Base-by-base conservation (phyloP, 2,888 invertebrate species). In the Gari tellinella region DNA sequence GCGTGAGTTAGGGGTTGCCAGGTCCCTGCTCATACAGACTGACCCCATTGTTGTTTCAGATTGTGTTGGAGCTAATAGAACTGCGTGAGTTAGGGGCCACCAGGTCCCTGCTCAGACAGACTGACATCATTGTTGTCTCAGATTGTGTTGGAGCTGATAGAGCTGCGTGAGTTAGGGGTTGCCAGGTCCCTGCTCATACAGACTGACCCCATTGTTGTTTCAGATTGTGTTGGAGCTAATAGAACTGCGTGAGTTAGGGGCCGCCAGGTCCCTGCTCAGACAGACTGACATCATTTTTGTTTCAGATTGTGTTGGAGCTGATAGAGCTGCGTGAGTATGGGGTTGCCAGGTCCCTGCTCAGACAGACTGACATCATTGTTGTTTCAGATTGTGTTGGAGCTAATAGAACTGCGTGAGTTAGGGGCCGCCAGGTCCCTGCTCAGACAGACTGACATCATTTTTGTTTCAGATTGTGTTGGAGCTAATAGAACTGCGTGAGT, bases 91-190 rank as follows among this genome's bases (percentile, higher is more conserved):
- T 99, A 79, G 99, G 99, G 43, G 99, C 99, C 3, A 99, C 99
- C 12, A 94, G 99, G 82, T 97, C 99, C 0, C 93, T 99, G 79
- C 93, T 99, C 37, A 94, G 99, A 15, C 98, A 99, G 93, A 98
- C 99, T 7, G 99, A 98, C 93, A 99, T 99, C 0, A 99, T 99
- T n/a, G n/a, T n/a, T n/a, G n/a, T n/a, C n/a, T n/a, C n/a, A n/a
- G n/a, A n/a, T n/a, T n/a, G n/a, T n/a, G n/a, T n/a, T n/a, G n/a
- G n/a, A n/a, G n/a, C n/a, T n/a, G n/a, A n/a, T n/a, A n/a, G n/a
- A n/a, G n/a, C n/a, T n/a, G n/a, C n/a, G n/a, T n/a, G n/a, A n/a
- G n/a, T n/a, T n/a, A n/a, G n/a, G n/a, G n/a, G n/a, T n/a, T n/a
- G n/a, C n/a, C n/a, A n/a, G n/a, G n/a, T n/a, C n/a, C n/a, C n/a